Percentiles rank a stretch among this genome's conserved stretches.
These are phyloP conservation scores for Hydrozoanthus tunicans DNA, from an alignment of 64 coral and sea anemone genomes.

Conservation along the genomic window DNA sequence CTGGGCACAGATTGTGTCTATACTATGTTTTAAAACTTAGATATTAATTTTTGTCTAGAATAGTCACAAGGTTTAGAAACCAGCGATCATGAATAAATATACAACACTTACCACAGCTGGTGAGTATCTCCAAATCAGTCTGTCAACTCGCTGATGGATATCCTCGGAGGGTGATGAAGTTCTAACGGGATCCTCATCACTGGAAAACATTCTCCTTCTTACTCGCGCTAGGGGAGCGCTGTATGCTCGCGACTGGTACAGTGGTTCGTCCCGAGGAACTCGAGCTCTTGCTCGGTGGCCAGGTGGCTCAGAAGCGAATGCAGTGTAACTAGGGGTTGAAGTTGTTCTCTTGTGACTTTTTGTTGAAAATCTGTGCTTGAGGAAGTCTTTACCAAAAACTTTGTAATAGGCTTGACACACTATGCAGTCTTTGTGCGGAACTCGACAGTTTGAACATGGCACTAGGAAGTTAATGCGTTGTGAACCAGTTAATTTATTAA, in stretches of 20 bases:
- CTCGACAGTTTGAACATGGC: conserved; percentile 81
- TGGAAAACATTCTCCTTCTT: conserved; percentile 64
- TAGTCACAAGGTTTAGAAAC: too few species aligned
- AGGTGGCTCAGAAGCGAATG: conserved; percentile 73
- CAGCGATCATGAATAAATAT: too few species aligned
- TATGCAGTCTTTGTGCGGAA: conserved; percentile 93
- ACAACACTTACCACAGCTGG: conserved; percentile 63
- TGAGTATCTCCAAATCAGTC: conserved; percentile 55
- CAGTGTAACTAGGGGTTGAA: conserved; percentile 72
- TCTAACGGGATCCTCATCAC: conserved; percentile 50
- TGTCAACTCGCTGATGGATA: conserved; percentile 79
- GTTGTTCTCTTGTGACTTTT: conserved; percentile 58
- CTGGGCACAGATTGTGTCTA: too few species aligned
- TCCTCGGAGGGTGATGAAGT: conserved; percentile 67
- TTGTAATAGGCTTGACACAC: conserved; percentile 97
- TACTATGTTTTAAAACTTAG: too few species aligned
- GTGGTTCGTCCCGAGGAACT: conserved; percentile 50
- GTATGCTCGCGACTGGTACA: conserved; percentile 82
- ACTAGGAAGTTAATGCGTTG: conserved; percentile 36
- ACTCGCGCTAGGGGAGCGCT: conserved; percentile 83
- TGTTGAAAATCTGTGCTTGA: conserved; percentile 81
- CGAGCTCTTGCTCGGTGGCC: conserved; percentile 40
- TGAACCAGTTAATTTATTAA: too few species aligned
- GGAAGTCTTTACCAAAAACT: conserved; percentile 94
- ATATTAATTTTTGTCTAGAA: too few species aligned